Conservation (phyloP, 2,797 vertebrate genomes). For the Siniperca scherzeri region DNA sequence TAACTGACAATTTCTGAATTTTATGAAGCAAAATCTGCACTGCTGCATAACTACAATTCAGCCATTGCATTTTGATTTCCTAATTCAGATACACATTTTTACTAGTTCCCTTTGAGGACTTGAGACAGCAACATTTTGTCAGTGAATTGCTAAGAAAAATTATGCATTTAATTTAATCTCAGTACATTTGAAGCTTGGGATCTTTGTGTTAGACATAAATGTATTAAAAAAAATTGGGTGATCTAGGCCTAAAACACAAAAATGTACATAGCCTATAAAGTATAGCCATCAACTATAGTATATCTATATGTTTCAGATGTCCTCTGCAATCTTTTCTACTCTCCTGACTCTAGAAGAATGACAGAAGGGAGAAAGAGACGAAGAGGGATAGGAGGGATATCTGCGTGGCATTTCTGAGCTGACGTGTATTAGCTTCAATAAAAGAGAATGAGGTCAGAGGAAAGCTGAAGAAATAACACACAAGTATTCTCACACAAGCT, state of each 20-base stretch:
- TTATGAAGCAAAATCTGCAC: conserved; percentile 1
- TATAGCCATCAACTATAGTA: conserved; percentile 13
- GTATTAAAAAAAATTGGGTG: neutral
- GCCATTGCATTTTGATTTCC: neutral
- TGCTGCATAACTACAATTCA: neutral
- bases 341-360: conserved; percentile 24
- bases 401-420: conserved; percentile 68
- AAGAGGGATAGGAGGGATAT: conserved; percentile 55
- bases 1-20: conserved; percentile 15
- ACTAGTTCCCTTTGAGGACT: neutral
- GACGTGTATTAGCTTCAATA: conserved; percentile 64
- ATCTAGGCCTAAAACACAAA: neutral
- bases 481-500: conserved; percentile 8
- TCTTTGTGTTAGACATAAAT: neutral
- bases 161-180: neutral
- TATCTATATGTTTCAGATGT: conserved; percentile 21
- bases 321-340: neutral
- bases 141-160: neutral
- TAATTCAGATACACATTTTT: neutral
- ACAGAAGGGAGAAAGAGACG: conserved; percentile 29
- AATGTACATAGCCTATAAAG: neutral
- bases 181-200: neutral
- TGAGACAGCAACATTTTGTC: neutral
- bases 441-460: conserved; percentile 67
- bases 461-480: conserved; percentile 52